A percentile compares a stretch with the other conserved stretches of the same genome.
phyloP scores from a whole-genome alignment of 2,797 vertebrate genomes.

The Aplochiton taeniatus region DNA sequence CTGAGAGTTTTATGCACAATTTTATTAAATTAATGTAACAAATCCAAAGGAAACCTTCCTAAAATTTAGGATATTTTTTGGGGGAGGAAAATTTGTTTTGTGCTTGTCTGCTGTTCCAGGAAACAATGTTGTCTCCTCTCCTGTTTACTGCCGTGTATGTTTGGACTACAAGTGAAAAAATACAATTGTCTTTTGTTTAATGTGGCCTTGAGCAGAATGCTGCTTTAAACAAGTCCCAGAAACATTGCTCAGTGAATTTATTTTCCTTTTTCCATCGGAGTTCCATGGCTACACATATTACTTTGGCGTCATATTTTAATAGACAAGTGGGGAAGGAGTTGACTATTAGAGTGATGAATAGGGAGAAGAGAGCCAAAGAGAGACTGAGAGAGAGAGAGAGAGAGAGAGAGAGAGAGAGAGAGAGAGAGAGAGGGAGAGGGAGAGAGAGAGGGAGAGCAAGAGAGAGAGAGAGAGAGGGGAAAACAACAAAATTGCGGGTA shows the following conservation, averaged over 20 bases:
- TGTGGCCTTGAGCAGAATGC: background rate
- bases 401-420: too few relatives aligned
- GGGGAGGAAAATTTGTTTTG: too few relatives aligned
- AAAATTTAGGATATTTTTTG: too few relatives aligned
- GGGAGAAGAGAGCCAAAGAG: background rate
- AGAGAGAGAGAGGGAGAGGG: conserved; percentile 2
- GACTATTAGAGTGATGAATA: conserved; percentile 13
- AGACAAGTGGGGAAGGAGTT: conserved; percentile 29
- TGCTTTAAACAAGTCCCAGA: conserved; percentile 11
- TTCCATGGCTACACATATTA: conserved; percentile 19
- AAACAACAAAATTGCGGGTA: too few relatives aligned
- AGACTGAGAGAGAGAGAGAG: background rate
- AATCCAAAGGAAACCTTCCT: background rate
- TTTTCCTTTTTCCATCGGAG: conserved; percentile 3
- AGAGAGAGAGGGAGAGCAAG: background rate
- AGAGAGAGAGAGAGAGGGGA: too few relatives aligned
- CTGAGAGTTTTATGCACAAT: background rate
- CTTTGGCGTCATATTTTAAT: conserved; percentile 23
- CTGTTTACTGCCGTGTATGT: background rate
- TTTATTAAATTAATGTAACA: background rate
- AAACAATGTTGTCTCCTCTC: background rate
- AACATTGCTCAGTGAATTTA: conserved; percentile 4
- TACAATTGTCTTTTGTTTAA: too few relatives aligned
- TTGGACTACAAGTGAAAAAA: conserved; percentile 2
- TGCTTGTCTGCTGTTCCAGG: conserved; percentile 5